Base-by-base conservation (phyloP, 2,888 invertebrate species). In the Sclerodermus sp. region DNA sequence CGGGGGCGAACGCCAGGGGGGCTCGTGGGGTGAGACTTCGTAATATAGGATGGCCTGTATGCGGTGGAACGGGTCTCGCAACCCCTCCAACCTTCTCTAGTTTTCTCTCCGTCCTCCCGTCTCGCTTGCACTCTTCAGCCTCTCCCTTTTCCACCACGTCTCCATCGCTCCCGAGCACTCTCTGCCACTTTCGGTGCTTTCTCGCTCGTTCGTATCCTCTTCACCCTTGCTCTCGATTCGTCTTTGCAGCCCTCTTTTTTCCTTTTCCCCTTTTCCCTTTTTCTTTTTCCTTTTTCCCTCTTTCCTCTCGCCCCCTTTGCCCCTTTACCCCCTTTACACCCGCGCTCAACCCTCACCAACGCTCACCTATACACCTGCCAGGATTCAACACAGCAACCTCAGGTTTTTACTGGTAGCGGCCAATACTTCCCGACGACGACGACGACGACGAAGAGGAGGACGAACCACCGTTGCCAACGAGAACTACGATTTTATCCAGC, bases 11-110 rank as follows among this genome's bases (percentile, higher is more conserved):
- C 37, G 52, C 47, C 53, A 48, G 51, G 59, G 51, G 59, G 66
- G 34, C 34, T 23, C 12, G 34, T 12, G 64, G 68, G 66, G 64
- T 64, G 70, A 70, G 68, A 69, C 72, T 70, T 60, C 68, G 73
- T 70, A 71, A 74, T 73, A 74, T 74, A 70, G 72, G 68, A 70
- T 71, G 61, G 71, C 69, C 67, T 69, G 66, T 71, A 71, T 64
- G 71, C 70, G 61, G 54, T 73, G 70, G 71, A 74, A 75, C 73
- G 71, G 67, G 70, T 71, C 71, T 65, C 60, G 60, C 60, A 62
- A 56, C 64, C 64, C 60, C 67, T 60, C 60, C 55, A 49, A 59
- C 59, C 62, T 60, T 53, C 53, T 47, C 56, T 59, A 48, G 51
- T 46, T 55, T 51, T 50, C 55, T 50, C 53, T 51, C 45, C 36